Evolutionary conservation across 2,113 vertebrate species (phyloP).

Genomic region (cattle (Bos taurus)): ARS-UCD2.0 NC_037329.1:94907501-94908000

Average conservation of each 20-base stretch:
- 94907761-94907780: slow-evolving; percentile 88
- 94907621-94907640: slow-evolving; percentile 16
- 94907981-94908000: slow-evolving; percentile 84
- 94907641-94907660: slow-evolving; percentile 40
- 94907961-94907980: slow-evolving; percentile 76
- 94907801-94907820: slow-evolving; percentile 84
- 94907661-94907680: slow-evolving; percentile 61
- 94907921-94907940: slow-evolving; percentile 97
- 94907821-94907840: slow-evolving; percentile 92
- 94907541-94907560: slow-evolving; percentile 48
- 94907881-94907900: slow-evolving; percentile 46
- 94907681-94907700: slow-evolving; percentile 76
- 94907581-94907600: slow-evolving; percentile 49
- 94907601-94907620: slow-evolving; percentile 32
- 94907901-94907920: background rate
- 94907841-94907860: slow-evolving; percentile 73
- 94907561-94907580: slow-evolving; percentile 11
- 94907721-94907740: slow-evolving; percentile 78
- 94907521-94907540: slow-evolving; percentile 43
- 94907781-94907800: slow-evolving; percentile 85
- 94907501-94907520: slow-evolving; percentile 37
- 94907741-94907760: slow-evolving; percentile 72
- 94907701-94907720: slow-evolving; percentile 73
- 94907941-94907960: slow-evolving; percentile 92
- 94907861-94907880: slow-evolving; percentile 76